phyloP scores from a whole-genome alignment of 2,888 invertebrate genomes.

The Melanotus villosus region DNA sequence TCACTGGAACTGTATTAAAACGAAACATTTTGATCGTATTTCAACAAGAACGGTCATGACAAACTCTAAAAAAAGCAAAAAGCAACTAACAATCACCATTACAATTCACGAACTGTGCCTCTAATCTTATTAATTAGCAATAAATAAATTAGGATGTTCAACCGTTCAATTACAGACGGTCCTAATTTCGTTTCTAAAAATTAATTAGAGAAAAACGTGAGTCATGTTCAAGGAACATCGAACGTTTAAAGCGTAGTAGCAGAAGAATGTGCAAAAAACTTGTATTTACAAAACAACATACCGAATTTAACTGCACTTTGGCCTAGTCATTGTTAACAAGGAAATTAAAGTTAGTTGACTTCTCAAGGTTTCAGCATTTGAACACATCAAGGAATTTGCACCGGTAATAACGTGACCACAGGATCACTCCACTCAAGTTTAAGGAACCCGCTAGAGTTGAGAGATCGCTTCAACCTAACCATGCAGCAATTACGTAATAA shows the following conservation, averaged over 20 bases:
- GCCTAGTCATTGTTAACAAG: not conserved
- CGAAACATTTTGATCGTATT: not conserved
- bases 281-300: not conserved
- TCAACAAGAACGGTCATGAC: no score
- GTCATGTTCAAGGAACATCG: not conserved
- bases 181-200: not conserved
- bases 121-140: no score
- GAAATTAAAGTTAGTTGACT: not conserved
- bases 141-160: no score
- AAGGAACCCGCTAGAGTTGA: not conserved
- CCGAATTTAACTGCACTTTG: not conserved
- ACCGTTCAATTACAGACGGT: no score
- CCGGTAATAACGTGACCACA: constrained; percentile 7
- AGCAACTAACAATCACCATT: no score
- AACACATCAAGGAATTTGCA: constrained; percentile 5
- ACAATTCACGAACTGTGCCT: no score
- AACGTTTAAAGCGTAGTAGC: not conserved
- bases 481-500: no score
- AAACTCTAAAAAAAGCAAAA: no score
- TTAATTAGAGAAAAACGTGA: not conserved
- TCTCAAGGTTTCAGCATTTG: not conserved
- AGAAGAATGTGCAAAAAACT: no score
- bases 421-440: not conserved
- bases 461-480: no score
- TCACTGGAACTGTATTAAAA: not conserved